Evolutionary conservation across 2,113 vertebrate genomes (phyloP).

Genomic region (Ochotona princeps): DNA sequence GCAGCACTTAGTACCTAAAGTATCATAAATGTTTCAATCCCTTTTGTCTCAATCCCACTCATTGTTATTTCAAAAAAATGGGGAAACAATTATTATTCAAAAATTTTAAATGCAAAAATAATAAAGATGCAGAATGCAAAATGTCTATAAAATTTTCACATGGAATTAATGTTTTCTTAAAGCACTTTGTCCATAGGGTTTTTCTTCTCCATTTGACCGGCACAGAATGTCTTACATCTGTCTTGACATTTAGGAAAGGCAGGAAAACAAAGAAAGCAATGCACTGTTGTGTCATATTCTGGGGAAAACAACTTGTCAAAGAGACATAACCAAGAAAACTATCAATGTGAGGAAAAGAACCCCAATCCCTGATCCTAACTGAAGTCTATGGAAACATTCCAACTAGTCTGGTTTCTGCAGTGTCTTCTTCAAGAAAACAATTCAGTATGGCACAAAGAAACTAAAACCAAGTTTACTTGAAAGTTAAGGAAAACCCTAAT

Average conservation of each 20-base stretch:
- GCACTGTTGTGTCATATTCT: neutral
- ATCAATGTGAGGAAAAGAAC: neutral
- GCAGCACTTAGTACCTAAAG: too few relatives aligned
- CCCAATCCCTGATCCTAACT: neutral
- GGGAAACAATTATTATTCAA: too few relatives aligned
- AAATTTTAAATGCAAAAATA: too few relatives aligned
- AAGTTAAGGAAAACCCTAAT: constrained; percentile 35
- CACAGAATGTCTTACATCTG: neutral
- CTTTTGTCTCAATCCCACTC: too few relatives aligned
- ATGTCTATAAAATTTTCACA: neutral
- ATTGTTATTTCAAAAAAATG: too few relatives aligned
- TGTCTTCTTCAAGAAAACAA: neutral
- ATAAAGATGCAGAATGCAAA: neutral
- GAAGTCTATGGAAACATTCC: neutral
- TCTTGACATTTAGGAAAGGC: neutral
- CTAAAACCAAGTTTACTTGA: neutral
- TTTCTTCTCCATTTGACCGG: neutral
- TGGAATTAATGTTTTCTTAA: neutral
- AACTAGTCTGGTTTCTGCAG: neutral
- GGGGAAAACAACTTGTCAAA: neutral
- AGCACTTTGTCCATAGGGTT: neutral
- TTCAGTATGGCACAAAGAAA: neutral
- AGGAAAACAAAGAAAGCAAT: neutral
- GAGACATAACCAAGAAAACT: neutral
- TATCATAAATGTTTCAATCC: too few relatives aligned